Percentiles rank a stretch among this genome's conserved stretches.
Conservation (phyloP, 2,797 vertebrate genomes). For the Prionace glauca region DNA sequence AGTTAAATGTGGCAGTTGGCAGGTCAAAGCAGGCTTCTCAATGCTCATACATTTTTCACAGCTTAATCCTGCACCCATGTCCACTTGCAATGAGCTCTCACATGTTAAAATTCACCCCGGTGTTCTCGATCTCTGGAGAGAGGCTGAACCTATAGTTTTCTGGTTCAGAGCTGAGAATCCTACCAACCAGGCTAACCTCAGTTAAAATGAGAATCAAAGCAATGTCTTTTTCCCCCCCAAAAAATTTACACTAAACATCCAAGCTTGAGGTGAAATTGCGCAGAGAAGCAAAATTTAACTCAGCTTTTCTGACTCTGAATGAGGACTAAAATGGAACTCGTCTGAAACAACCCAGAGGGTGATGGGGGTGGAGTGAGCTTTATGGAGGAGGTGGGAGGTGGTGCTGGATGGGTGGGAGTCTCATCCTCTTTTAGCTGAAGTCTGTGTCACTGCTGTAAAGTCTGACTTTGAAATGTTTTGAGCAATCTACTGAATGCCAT, state of each 20-base stretch:
- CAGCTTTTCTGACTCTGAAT: background rate
- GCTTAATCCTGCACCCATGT: background rate
- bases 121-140: background rate
- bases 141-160: background rate
- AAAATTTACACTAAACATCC: background rate
- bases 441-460: background rate
- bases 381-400: no score
- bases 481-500: background rate
- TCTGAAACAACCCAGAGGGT: background rate
- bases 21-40: background rate
- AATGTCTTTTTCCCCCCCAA: no score
- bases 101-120: background rate
- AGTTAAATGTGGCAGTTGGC: background rate
- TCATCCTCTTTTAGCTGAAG: background rate
- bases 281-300: background rate
- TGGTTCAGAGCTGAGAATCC: no score
- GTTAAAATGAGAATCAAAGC: no score
- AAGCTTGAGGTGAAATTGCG: background rate
- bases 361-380: no score
- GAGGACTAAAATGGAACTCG: background rate
- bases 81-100: background rate
- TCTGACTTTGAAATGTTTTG: background rate
- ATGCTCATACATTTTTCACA: background rate
- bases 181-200: no score
- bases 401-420: background rate